Percentiles rank a stretch among this genome's conserved stretches.
Evolutionary conservation across 2,888 invertebrate species (phyloP).

Genomic region (Eupithecia dodoneata): DNA sequence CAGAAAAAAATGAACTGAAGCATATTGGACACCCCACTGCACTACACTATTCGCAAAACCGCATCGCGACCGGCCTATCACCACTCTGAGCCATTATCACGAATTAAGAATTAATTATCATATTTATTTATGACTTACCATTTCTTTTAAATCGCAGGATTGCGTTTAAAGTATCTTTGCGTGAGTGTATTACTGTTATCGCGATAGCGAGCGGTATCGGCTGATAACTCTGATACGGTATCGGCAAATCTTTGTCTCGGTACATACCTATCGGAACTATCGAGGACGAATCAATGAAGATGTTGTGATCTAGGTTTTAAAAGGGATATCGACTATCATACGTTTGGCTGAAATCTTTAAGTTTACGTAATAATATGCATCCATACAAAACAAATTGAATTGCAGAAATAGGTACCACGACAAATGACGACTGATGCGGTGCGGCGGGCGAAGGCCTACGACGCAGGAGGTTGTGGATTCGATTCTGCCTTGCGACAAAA

Average conservation of each 20-base stretch:
- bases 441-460: no score
- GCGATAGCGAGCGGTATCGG: slow-evolving; percentile 41
- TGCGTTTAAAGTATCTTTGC: slow-evolving; percentile 59
- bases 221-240: slow-evolving; percentile 39
- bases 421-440: no score
- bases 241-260: slow-evolving; percentile 30
- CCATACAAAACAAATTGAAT: no score
- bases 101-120: slow-evolving; percentile 45
- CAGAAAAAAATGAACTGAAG: slow-evolving; percentile 45
- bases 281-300: slow-evolving; percentile 24
- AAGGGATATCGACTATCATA: not conserved
- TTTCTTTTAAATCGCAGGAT: slow-evolving; percentile 65
- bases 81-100: slow-evolving; percentile 31
- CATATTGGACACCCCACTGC: slow-evolving; percentile 38
- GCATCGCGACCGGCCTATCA: slow-evolving; percentile 28
- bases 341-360: not conserved
- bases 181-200: slow-evolving; percentile 38
- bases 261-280: slow-evolving; percentile 27
- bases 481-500: no score
- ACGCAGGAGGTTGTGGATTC: no score
- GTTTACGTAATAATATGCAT: not conserved
- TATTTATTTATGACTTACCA: slow-evolving; percentile 70
- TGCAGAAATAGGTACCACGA: no score
- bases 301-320: not conserved
- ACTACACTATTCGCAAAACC: slow-evolving; percentile 33